Conservation (phyloP, 2,888 invertebrate species). For the Zhuqinia jingwanae region DNA sequence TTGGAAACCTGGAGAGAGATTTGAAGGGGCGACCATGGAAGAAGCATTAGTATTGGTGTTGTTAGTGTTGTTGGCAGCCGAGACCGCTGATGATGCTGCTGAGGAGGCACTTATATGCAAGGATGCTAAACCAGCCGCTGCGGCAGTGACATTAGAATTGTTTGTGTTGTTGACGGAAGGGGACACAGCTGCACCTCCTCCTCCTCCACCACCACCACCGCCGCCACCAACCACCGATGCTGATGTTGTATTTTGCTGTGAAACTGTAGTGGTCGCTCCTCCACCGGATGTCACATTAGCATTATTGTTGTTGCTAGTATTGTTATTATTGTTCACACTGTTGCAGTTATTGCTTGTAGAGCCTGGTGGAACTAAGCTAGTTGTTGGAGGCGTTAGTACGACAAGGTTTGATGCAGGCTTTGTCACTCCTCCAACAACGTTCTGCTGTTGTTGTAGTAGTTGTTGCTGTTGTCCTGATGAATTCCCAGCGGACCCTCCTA, state of each 20-base stretch:
- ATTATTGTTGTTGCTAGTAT: constrained; percentile 68
- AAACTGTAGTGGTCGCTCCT: constrained; percentile 19
- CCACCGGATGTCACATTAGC: constrained; percentile 56
- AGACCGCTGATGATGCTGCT: constrained; percentile 11
- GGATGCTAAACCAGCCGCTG: constrained; percentile 70
- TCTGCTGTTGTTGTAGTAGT: not conserved
- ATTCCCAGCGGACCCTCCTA: constrained; percentile 69
- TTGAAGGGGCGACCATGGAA: constrained; percentile 71
- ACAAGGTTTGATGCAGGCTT: constrained; percentile 77
- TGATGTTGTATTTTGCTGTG: not conserved
- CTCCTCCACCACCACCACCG: constrained; percentile 12
- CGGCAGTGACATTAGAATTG: constrained; percentile 67
- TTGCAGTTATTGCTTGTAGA: constrained; percentile 68
- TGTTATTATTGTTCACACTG: constrained; percentile 71
- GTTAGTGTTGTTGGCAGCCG: constrained; percentile 52
- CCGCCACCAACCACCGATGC: constrained; percentile 24
- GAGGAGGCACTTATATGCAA: constrained; percentile 66
- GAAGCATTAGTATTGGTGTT: constrained; percentile 58
- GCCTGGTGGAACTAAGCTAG: constrained; percentile 68
- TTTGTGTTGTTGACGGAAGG: constrained; percentile 50
- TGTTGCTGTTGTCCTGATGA: constrained; percentile 18
- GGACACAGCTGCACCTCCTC: constrained; percentile 45
- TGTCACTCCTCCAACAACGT: constrained; percentile 58
- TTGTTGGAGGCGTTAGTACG: constrained; percentile 74
- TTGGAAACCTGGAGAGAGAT: constrained; percentile 77